Evolutionary conservation across 2,113 vertebrate species (phyloP).

Genomic region (Hyaena hyaena): DNA sequence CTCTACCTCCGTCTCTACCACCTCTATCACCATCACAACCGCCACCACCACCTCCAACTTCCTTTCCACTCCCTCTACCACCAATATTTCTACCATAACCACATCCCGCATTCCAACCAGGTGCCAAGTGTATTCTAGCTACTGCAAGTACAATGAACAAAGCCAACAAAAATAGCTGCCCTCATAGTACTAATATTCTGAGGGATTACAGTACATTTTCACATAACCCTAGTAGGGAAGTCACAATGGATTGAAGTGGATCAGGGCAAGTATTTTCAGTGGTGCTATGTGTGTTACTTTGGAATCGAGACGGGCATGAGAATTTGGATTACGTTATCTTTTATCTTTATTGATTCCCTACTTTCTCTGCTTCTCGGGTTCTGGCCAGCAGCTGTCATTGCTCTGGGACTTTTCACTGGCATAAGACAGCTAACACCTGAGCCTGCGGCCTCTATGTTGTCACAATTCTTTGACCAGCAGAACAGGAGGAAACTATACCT

Average conservation of each 20-base stretch:
- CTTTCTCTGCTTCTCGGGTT: neutral
- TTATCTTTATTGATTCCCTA: slow-evolving; percentile 60
- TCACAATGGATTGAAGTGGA: neutral
- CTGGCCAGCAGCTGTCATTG: slow-evolving; percentile 65
- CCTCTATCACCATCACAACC: too few relatives aligned
- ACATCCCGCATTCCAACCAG: neutral
- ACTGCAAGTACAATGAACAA: neutral
- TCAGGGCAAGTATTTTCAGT: neutral
- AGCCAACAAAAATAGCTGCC: neutral
- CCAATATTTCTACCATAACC: too few relatives aligned
- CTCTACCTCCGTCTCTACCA: too few relatives aligned
- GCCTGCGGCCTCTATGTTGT: neutral
- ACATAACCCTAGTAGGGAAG: neutral
- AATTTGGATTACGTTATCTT: slow-evolving; percentile 64
- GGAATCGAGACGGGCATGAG: neutral
- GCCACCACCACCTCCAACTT: too few relatives aligned
- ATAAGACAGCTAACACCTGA: slow-evolving; percentile 61
- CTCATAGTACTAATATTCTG: neutral
- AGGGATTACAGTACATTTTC: neutral
- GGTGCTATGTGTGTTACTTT: neutral
- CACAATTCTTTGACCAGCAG: neutral
- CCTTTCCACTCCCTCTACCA: neutral
- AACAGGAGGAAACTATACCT: slow-evolving; percentile 41
- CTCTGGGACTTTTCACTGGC: slow-evolving; percentile 65
- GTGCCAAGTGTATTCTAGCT: neutral